Percentiles rank a stretch among this genome's conserved stretches.
Evolutionary conservation across 2,797 vertebrate genomes (phyloP).

Genomic region (Eulemur mongoz): DNA sequence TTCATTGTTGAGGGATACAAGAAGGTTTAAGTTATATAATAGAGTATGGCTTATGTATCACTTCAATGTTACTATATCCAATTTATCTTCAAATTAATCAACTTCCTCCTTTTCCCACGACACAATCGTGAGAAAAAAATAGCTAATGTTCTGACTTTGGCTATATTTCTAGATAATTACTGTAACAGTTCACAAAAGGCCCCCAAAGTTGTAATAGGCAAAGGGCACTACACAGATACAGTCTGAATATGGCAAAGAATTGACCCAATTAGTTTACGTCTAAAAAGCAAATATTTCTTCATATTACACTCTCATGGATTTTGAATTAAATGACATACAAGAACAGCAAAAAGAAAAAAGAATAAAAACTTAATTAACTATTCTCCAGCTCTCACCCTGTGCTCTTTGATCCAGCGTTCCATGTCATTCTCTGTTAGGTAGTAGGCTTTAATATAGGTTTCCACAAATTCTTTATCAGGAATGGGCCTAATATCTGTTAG

Average conservation of each 20-base stretch:
- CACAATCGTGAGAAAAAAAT: not conserved
- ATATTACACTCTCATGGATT: not conserved
- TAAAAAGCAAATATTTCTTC: not conserved
- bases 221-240: not conserved
- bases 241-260: not conserved
- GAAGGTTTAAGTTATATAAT: not conserved
- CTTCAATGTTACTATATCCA: not conserved
- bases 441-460: constrained; percentile 99
- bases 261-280: not conserved
- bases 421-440: constrained; percentile 99
- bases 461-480: constrained; percentile 99
- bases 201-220: not conserved
- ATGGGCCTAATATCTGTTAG: constrained; percentile 98
- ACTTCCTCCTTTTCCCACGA: not conserved
- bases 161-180: constrained; percentile 30
- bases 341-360: not conserved
- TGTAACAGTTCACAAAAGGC: not conserved
- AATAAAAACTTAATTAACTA: not conserved
- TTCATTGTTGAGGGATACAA: not conserved
- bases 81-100: not conserved
- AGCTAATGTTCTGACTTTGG: not conserved
- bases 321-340: not conserved
- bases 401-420: constrained; percentile 99
- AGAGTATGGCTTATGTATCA: not conserved
- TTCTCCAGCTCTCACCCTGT: constrained; percentile 89